Base-by-base conservation (phyloP, 2,888 invertebrate genomes). In the Cyclophora albipunctata region DNA sequence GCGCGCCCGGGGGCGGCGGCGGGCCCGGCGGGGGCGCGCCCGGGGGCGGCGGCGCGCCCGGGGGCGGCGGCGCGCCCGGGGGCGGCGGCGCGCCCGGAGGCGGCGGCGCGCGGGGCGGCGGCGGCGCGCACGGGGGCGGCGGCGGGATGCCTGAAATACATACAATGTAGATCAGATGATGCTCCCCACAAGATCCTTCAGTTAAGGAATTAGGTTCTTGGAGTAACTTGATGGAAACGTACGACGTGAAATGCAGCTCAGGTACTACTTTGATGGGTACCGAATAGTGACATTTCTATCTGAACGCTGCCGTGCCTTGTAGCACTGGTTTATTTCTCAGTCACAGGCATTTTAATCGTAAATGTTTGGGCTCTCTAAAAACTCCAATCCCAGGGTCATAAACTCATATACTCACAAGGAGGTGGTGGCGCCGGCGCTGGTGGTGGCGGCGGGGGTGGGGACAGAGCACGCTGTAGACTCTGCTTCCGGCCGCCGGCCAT, bases 401-500 rank as follows among this genome's bases (percentile, higher is more conserved):
- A n/a, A n/a, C n/a, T n/a, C n/a, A n/a, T n/a, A n/a, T 20, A 50
- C 60, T 56, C 7, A 59, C 60, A 56, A 2, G 60, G 57, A 48
- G 78, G 68, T 6, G 76, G 77, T 7, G 75, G 75, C 5, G 71
- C 75, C 44, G 59, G 69, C 0, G 82, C 71, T 0, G 89, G 84
- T 1, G 90, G 90, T 2, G 90, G 89, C 0, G 89, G 87, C 0
- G 91, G 90, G 0, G 90, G 88, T 0, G 91, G 90, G 0, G 89
- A 86, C 45, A 89, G 65, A 1, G 90, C 83, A 51, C 89, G 74
- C 58, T 86, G 85, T 0, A 84, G 70, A 48, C 92, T 91, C 65
- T 92, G 91, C 69, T 92, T 93, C 54, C 94, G 81, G 52, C 91
- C 91, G 4, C 91, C 89, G 7, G 90, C 85, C n/a, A 82, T 75